Evolutionary conservation across 2,888 invertebrate genomes (phyloP), one percentile per base, ranked within the genome.

Genomic region (Caenorhabditis zanzibari): DNA sequence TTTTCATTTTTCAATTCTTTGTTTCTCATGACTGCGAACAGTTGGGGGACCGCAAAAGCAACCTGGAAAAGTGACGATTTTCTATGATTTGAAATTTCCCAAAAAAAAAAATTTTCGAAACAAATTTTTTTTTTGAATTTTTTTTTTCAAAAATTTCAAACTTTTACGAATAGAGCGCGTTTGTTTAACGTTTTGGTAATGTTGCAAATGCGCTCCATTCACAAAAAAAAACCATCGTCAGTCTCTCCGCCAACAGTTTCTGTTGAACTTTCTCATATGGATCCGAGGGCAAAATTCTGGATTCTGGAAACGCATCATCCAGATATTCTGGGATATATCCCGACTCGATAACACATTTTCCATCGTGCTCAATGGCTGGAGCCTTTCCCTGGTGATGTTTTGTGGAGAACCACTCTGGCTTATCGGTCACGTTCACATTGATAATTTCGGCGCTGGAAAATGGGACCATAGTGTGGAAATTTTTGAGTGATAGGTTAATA

Each of bases 391-490:
- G 85, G 7, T 92, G 92, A 75, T 92, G 92, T 81, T 90, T 92
- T 9, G 94, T 94, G 22, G 94, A 93, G n/a, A 95, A 94, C 96
- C 96, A 96, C 89, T 96, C 96, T 0, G 96, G 96, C 69, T 95
- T 94, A 24, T 94, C 94, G 87, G 91, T 85, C 32, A 88, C 77
- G 16, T 88, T 66, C 26, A 88, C 63, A 61, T 88, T 88, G 32
- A 88, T 76, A 16, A 88, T 77, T 68, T 88, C 88, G 7, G 85
- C 81, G 16, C 85, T 87, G 80, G 26, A 87, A 73, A 28, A 19
- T 7, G 4, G 3, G n/a, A 12, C 0, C 10, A 22, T 22, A 22
- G 0, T 9, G 6, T 6, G 22, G 52, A 24, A 19, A 5, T 1
- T 2, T 26, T 26, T 54, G 14, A 14, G 14, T 2, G 14, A 12